Evolutionary conservation across 2,113 vertebrate species (phyloP).

Genomic region (Ifrita kowaldi): DNA sequence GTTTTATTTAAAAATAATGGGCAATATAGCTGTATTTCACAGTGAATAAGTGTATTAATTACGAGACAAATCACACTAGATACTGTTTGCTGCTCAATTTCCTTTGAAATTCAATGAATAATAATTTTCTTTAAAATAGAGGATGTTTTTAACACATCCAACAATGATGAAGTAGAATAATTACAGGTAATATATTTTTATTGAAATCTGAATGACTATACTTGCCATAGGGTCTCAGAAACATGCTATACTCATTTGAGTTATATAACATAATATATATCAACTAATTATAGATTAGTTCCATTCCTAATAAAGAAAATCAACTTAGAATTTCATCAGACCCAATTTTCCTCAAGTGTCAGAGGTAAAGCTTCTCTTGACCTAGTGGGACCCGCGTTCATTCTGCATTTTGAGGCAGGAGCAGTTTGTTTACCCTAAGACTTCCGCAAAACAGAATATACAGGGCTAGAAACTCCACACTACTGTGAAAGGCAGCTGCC

Average conservation of each 20-base stretch:
- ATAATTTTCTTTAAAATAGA: constrained; percentile 38
- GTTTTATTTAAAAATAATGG: constrained; percentile 56
- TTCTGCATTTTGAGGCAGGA: background rate
- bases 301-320: background rate
- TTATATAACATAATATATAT: background rate
- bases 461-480: background rate
- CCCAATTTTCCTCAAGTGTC: background rate
- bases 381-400: background rate
- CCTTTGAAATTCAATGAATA: constrained; percentile 51
- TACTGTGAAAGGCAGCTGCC: background rate
- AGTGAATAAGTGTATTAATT: constrained; percentile 58
- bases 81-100: constrained; percentile 48
- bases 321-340: background rate
- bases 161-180: constrained; percentile 43
- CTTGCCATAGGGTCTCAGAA: constrained; percentile 3
- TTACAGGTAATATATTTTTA: constrained; percentile 50
- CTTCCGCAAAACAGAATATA: background rate
- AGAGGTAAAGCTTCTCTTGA: background rate
- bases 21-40: constrained; percentile 37
- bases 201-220: constrained; percentile 51
- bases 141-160: constrained; percentile 14
- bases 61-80: constrained; percentile 38
- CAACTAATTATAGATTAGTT: constrained; percentile 4
- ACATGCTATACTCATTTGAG: background rate
- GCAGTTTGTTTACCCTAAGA: background rate